A percentile compares a stretch with the other conserved stretches of the same genome.
Conservation (phyloP, 2,113 vertebrate genomes). For the Halcyon senegalensis region DNA sequence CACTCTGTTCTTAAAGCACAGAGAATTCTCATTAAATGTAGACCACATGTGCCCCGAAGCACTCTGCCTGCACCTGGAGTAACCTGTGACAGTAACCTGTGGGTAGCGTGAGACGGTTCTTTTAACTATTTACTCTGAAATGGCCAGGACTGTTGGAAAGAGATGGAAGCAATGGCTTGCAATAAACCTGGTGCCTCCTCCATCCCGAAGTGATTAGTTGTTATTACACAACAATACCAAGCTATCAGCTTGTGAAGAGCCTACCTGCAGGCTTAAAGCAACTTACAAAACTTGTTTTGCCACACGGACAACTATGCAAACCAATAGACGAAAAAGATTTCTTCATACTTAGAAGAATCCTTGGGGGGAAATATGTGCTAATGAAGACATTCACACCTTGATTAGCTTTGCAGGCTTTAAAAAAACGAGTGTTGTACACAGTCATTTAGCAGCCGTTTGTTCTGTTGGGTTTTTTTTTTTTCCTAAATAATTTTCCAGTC, state of each 20-base stretch:
- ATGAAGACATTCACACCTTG: background rate
- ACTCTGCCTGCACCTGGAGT: background rate
- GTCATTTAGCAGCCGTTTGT: background rate
- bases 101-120: accelerated
- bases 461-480: background rate
- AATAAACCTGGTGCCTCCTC: background rate
- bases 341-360: background rate
- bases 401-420: background rate
- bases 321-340: background rate
- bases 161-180: background rate
- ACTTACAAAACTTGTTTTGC: slow-evolving; percentile 7
- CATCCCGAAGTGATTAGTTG: background rate
- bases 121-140: background rate
- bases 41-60: background rate
- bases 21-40: background rate
- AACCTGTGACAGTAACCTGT: background rate
- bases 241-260: background rate
- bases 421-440: background rate
- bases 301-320: background rate
- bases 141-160: background rate
- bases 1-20: background rate
- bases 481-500: background rate
- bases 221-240: background rate
- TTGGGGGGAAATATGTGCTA: background rate
- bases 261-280: background rate